phyloP scores from a whole-genome alignment of 2,888 invertebrate species.

The Cerceris rybyensis region DNA sequence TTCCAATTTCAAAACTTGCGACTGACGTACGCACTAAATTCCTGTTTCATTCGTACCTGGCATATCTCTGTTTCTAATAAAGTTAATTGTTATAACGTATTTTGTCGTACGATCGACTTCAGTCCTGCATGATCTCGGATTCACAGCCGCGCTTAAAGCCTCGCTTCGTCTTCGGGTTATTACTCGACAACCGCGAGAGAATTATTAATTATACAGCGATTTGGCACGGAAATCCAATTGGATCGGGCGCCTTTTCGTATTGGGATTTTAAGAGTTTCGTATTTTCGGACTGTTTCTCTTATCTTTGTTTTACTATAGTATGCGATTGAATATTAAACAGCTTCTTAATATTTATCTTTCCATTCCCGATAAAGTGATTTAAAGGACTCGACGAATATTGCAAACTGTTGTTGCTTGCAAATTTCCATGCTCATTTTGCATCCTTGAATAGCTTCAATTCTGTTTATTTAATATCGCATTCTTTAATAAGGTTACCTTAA shows the following conservation, averaged over 20 bases:
- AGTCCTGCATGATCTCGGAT: neutral
- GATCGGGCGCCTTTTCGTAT: constrained; percentile 8
- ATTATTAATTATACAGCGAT: constrained; percentile 4
- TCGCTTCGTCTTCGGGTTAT: neutral
- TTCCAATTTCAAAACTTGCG: neutral
- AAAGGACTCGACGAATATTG: neutral
- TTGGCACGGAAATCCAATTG: constrained; percentile 41
- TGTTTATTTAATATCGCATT: neutral
- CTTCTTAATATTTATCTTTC: constrained; percentile 1
- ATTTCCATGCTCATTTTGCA: neutral
- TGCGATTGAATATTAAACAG: constrained; percentile 13
- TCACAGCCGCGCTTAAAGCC: constrained; percentile 10
- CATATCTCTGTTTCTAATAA: neutral
- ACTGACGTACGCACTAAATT: neutral
- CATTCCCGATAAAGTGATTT: neutral
- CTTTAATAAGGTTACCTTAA: neutral
- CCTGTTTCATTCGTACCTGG: neutral
- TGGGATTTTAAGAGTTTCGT: neutral
- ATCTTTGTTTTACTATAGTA: neutral
- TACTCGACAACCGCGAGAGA: neutral
- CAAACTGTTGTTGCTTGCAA: neutral
- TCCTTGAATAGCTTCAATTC: neutral
- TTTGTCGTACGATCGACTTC: constrained; percentile 3
- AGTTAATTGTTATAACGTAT: neutral
- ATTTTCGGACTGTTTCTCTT: neutral